A percentile compares a stretch with the other conserved stretches of the same genome.
phyloP scores from a whole-genome alignment of 2,888 invertebrate species.

The Helicoverpa assulta region DNA sequence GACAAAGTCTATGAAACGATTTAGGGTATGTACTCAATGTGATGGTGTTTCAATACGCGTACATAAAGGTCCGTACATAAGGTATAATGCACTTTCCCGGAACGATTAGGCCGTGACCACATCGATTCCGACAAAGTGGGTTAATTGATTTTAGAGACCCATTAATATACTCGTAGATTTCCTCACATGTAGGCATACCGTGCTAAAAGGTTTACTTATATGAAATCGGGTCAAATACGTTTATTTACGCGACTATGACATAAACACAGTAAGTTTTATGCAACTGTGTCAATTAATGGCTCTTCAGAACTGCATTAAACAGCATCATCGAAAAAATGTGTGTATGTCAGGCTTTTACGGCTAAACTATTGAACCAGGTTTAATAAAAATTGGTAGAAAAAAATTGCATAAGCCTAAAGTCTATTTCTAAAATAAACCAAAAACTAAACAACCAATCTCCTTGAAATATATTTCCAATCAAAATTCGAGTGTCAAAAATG shows the following conservation, averaged over 20 bases:
- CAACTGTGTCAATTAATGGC: too few species aligned
- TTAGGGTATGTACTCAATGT: not conserved
- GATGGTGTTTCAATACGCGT: not conserved
- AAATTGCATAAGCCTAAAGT: not conserved
- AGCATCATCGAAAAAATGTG: too few species aligned
- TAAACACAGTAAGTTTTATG: not conserved
- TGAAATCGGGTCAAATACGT: not conserved
- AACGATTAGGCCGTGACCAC: constrained; percentile 35
- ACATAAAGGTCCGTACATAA: constrained; percentile 12
- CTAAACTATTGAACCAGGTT: too few species aligned
- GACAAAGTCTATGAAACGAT: too few species aligned
- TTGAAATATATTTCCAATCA: constrained; percentile 46
- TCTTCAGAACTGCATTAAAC: too few species aligned
- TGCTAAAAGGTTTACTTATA: constrained; percentile 4
- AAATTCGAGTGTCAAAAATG: constrained; percentile 45
- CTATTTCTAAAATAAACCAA: constrained; percentile 4
- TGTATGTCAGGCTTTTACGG: too few species aligned
- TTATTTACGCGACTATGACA: not conserved
- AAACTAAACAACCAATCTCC: constrained; percentile 31
- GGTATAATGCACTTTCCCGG: constrained; percentile 43
- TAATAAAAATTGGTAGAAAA: too few species aligned
- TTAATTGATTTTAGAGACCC: constrained; percentile 57
- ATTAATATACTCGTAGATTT: constrained; percentile 31
- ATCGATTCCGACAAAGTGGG: constrained; percentile 39
- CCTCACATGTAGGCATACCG: constrained; percentile 29